A percentile compares a stretch with the other conserved stretches of the same genome.
Conservation (phyloP, 2,113 vertebrate species). For the Rhinichthys klamathensis region DNA sequence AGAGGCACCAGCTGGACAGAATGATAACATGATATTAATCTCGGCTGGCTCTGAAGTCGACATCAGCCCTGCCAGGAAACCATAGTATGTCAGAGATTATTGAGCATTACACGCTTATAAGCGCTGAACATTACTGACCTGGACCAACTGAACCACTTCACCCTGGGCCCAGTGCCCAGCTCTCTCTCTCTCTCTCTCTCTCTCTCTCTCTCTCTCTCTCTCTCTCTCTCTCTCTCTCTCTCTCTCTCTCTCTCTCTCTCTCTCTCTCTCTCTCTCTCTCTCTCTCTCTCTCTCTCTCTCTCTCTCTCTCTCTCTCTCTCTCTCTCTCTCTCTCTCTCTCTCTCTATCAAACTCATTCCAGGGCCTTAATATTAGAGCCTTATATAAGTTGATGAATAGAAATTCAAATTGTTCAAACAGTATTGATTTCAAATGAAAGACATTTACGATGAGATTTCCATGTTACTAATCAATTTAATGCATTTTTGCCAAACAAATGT, state of each 20-base stretch:
- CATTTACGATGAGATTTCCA: no score
- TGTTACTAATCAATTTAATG: not conserved
- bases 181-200: not conserved
- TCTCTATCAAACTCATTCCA: not conserved
- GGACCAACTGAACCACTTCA: slow-evolving; percentile 47
- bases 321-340: not conserved
- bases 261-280: not conserved
- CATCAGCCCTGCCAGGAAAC: slow-evolving; percentile 39
- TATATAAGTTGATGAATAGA: no score
- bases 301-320: not conserved
- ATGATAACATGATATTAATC: slow-evolving; percentile 53
- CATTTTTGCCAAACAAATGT: not conserved
- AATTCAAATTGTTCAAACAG: no score
- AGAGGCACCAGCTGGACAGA: slow-evolving; percentile 57
- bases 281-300: not conserved
- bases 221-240: no score
- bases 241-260: not conserved
- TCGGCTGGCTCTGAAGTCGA: slow-evolving; percentile 30
- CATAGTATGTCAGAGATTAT: slow-evolving; percentile 34
- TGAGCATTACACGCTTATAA: slow-evolving; percentile 47
- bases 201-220: no score
- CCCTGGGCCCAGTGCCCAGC: slow-evolving; percentile 35
- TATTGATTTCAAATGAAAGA: no score
- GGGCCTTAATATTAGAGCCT: not conserved
- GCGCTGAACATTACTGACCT: slow-evolving; percentile 38